These are phyloP conservation scores for Pseudomugil gertrudae DNA, from an alignment of 2,797 vertebrate genomes.

Conservation along the genomic window DNA sequence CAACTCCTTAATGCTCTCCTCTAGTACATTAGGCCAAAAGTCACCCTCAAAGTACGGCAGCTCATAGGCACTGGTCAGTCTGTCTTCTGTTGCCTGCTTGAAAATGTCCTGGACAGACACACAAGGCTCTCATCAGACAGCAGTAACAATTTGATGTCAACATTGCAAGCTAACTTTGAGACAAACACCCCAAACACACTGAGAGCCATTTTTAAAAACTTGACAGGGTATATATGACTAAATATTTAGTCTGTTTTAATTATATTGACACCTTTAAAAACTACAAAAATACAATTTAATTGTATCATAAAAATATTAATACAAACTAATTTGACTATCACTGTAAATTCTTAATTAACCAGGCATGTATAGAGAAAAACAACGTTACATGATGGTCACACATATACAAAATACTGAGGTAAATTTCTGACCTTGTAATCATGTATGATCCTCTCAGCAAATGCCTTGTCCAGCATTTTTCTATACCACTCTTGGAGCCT, in stretches of 20 bases:
- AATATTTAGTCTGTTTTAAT: background rate
- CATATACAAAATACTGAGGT: background rate
- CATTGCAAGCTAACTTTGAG: background rate
- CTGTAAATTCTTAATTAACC: background rate
- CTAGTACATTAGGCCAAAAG: conserved; percentile 99
- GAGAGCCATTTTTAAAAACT: background rate
- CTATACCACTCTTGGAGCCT: conserved; percentile 98
- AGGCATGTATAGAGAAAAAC: background rate
- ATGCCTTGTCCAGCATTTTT: conserved; percentile 99
- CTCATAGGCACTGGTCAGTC: conserved; percentile 95
- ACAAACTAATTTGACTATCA: no score
- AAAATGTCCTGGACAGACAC: conserved; percentile 90
- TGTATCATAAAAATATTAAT: background rate
- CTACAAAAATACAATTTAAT: background rate
- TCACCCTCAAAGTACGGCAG: conserved; percentile 98
- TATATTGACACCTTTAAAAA: background rate
- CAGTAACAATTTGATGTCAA: background rate
- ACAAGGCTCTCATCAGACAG: conserved; percentile 26
- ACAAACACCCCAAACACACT: background rate
- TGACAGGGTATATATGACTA: no score
- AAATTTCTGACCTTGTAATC: conserved; percentile 91
- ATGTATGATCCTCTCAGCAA: conserved; percentile 95
- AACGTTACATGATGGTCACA: background rate
- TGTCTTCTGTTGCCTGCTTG: conserved; percentile 97
- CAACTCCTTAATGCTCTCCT: conserved; percentile 98